Conservation (phyloP, 2,888 invertebrate genomes). For the Drosophila anomalata region DNA sequence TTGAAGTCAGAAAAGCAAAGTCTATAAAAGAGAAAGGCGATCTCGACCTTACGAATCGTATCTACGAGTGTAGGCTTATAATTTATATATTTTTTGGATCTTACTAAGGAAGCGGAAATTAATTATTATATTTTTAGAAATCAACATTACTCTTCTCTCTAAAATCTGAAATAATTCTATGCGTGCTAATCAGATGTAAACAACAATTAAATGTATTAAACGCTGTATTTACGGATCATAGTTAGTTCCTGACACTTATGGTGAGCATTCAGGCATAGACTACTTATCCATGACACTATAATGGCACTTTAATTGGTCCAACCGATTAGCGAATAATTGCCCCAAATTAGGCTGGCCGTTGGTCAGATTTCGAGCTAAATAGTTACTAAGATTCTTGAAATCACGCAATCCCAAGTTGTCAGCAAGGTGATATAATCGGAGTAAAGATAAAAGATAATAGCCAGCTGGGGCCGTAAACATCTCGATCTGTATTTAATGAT, state of each 20-base stretch:
- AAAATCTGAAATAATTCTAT: slow-evolving; percentile 4
- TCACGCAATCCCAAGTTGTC: slow-evolving; percentile 40
- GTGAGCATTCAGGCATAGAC: slow-evolving; percentile 42
- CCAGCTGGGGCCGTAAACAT: slow-evolving; percentile 9
- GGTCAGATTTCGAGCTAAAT: slow-evolving; percentile 30
- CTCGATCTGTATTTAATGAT: slow-evolving; percentile 30
- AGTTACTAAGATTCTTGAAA: slow-evolving; percentile 1
- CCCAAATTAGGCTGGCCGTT: slow-evolving; percentile 29
- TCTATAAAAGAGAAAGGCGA: slow-evolving; percentile 10
- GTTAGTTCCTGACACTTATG: slow-evolving; percentile 34
- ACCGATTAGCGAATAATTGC: slow-evolving; percentile 58
- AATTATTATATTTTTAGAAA: background rate
- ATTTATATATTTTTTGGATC: background rate
- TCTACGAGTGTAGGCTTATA: background rate
- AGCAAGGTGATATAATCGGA: slow-evolving; percentile 40
- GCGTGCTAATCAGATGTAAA: slow-evolving; percentile 16
- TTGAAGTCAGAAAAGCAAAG: background rate
- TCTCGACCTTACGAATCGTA: background rate
- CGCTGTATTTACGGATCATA: slow-evolving; percentile 12
- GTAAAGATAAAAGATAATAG: slow-evolving; percentile 25
- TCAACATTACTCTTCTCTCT: too few relatives aligned
- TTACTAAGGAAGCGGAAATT: background rate
- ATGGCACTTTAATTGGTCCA: slow-evolving; percentile 65
- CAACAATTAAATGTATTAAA: slow-evolving; percentile 6
- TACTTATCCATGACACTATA: slow-evolving; percentile 44